phyloP scores from a whole-genome alignment of 2,888 invertebrate species.

The Synergus gifuensis region DNA sequence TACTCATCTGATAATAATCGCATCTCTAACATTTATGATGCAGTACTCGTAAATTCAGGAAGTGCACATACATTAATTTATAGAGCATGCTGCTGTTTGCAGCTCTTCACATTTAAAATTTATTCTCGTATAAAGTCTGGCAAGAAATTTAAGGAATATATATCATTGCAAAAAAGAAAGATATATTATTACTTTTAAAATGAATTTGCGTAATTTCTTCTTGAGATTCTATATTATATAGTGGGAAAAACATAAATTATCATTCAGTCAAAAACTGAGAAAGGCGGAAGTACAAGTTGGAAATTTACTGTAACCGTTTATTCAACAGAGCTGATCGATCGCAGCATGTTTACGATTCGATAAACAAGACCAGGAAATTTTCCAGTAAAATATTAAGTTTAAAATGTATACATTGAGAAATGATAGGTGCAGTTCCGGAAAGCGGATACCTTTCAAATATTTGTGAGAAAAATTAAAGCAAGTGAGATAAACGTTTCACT shows the following conservation, averaged over 20 bases:
- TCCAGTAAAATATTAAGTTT: not conserved
- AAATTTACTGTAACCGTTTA: slow-evolving; percentile 15
- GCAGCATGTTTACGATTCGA: slow-evolving; percentile 9
- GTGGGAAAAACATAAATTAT: not conserved
- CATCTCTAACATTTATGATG: slow-evolving; percentile 2
- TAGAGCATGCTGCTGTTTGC: not conserved
- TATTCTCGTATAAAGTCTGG: not conserved
- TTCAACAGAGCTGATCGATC: slow-evolving; percentile 19
- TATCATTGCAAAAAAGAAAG: no score
- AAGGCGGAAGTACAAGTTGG: not conserved
- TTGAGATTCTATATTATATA: not conserved
- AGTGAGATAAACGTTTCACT: not conserved
- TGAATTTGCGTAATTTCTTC: no score
- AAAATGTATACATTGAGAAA: not conserved
- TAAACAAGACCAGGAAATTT: not conserved
- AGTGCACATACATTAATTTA: not conserved
- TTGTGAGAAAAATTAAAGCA: not conserved
- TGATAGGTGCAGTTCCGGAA: not conserved
- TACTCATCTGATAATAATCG: not conserved
- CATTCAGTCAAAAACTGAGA: not conserved
- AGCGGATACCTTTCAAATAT: not conserved
- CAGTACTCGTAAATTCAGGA: not conserved
- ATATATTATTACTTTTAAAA: no score
- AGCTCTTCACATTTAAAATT: not conserved
- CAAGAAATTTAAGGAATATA: not conserved